Evolutionary conservation across 37 sponge, comb jelly and placozoan species (phyloP), one percentile per base, ranked within the genome.

Genomic region (Theonella swinhoei): DNA sequence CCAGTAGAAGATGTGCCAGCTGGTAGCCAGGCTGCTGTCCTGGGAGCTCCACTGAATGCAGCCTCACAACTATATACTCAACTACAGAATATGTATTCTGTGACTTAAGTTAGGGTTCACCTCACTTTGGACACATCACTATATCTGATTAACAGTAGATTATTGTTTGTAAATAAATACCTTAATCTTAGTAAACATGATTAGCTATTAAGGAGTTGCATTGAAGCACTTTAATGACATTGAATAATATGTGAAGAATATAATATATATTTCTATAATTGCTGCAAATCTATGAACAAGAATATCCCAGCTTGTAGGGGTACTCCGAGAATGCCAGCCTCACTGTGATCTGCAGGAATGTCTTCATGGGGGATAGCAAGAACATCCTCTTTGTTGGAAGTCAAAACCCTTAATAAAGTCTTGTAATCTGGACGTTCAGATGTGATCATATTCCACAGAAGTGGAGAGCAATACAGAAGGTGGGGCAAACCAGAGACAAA

Each of bases 371-470:
- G 33, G 68, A 78, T 77, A 1, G 20, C n/a, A 54, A 86, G 42
- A 20, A 86, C 58, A 2, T 60, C 78, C 4, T 70, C 78, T 3
- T 35, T 35, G 5, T 35, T 34, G 39, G 39, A 31, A 24, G 54
- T 47, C 54, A 86, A 67, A 38, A 29, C 31, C 35, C 59, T 28
- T 22, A 79, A 11, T 22, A 79, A 22, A 20, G 36, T 31, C 41
- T 32, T 39, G 54, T 77, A 86, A 14, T 42, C 9, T 1, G 87
- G 87, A 11, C 87, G 9, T 5, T 62, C 23, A 38, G 72, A 30
- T 35, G 54, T 11, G 0, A 72, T 72, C 4, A 61, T 78, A 59
- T 86, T 70, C 87, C 87, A n/a, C n/a, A n/a, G n/a, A n/a, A n/a
- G n/a, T n/a, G n/a, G n/a, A n/a, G n/a, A n/a, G n/a, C n/a, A n/a